These are phyloP conservation scores for Anas flavirostris DNA, from an alignment of 2,797 vertebrate species.

Conservation along the genomic window DNA sequence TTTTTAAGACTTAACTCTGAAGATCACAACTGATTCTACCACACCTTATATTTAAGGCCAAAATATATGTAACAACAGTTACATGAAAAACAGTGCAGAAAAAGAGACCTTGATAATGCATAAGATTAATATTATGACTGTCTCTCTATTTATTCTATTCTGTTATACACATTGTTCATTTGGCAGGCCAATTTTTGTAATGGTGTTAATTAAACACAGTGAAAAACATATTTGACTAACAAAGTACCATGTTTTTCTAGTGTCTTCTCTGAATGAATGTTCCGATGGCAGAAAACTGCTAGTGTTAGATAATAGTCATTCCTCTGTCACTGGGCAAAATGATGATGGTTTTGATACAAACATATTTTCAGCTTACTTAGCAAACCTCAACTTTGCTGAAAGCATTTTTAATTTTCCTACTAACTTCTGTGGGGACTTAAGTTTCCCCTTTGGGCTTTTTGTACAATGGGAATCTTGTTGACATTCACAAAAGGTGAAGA, in stretches of 20 bases:
- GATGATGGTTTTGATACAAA: slow-evolving; percentile 20
- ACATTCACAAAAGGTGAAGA: slow-evolving; percentile 16
- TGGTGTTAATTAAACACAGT: neutral
- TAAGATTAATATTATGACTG: neutral
- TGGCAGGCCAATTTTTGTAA: neutral
- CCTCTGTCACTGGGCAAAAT: neutral
- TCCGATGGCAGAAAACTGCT: neutral
- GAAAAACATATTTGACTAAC: neutral
- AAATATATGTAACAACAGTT: neutral
- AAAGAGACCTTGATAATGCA: neutral
- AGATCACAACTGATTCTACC: neutral
- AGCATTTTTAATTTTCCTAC: neutral
- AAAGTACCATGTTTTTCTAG: neutral
- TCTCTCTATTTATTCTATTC: neutral
- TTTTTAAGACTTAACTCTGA: neutral
- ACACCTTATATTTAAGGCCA: neutral
- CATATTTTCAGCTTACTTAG: neutral
- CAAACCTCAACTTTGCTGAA: neutral
- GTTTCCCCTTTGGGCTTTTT: neutral
- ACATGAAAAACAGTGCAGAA: neutral
- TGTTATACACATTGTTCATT: neutral
- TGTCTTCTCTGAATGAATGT: neutral
- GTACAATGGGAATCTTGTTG: slow-evolving; percentile 4
- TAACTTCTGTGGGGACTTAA: slow-evolving; percentile 9
- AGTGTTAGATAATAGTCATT: neutral